These are phyloP conservation scores for Dryococelus australis DNA, from an alignment of 2,888 invertebrate genomes.

Conservation along the genomic window DNA sequence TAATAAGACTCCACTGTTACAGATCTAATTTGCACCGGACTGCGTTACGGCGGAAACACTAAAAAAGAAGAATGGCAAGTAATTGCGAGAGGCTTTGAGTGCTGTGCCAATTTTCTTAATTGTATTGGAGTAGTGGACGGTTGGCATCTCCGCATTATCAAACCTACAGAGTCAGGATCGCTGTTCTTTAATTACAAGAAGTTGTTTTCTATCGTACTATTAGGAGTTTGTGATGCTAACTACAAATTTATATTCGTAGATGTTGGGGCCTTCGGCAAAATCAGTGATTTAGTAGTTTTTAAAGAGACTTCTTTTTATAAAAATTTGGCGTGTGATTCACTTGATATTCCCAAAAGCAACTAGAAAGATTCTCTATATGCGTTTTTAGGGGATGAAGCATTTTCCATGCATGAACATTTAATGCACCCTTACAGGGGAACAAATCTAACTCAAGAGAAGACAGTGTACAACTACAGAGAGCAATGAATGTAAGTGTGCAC, in stretches of 20 bases:
- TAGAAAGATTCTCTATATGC: constrained; percentile 4
- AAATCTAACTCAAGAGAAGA: constrained; percentile 20
- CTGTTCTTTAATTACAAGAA: background rate
- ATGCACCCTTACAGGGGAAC: constrained; percentile 34
- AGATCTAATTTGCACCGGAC: too few relatives aligned
- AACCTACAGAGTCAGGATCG: background rate
- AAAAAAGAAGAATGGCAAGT: background rate
- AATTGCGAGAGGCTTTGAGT: constrained; percentile 4
- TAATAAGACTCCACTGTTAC: too few relatives aligned
- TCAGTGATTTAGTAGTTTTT: constrained; percentile 25
- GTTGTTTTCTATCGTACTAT: constrained; percentile 2
- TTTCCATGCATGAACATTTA: constrained; percentile 35
- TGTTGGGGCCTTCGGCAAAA: constrained; percentile 30
- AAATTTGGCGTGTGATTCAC: too few relatives aligned
- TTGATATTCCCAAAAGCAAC: background rate
- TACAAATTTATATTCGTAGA: constrained; percentile 31
- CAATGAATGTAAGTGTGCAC: too few relatives aligned
- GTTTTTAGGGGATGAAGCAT: constrained; percentile 39
- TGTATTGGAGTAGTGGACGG: constrained; percentile 31
- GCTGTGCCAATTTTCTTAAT: constrained; percentile 5
- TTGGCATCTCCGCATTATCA: constrained; percentile 21
- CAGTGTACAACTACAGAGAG: constrained; percentile 33
- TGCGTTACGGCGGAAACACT: too few relatives aligned
- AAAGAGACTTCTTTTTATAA: background rate
- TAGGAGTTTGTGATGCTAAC: constrained; percentile 20